Conservation (phyloP, 2,113 vertebrate genomes). For the Oenanthe melanoleuca region DNA sequence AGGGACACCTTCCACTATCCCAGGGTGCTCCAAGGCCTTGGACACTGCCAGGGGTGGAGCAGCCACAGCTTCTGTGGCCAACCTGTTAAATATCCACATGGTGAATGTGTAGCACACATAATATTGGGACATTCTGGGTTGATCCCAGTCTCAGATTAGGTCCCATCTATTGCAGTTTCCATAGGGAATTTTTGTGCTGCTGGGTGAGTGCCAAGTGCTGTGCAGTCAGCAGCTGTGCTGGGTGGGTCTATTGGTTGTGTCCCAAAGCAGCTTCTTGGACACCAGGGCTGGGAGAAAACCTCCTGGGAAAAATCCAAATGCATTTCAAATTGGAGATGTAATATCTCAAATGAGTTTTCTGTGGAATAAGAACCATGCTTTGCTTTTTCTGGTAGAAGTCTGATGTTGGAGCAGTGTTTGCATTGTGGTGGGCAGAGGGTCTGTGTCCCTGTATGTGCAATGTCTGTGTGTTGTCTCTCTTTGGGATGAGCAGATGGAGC, state of each 20-base stretch:
- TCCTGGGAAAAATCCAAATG: background rate
- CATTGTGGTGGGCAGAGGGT: background rate
- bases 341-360: background rate
- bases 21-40: background rate
- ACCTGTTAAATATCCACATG: rapidly evolving
- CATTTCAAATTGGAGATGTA: background rate
- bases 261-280: background rate
- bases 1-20: background rate
- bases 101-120: background rate
- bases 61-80: background rate
- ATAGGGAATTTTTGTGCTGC: background rate
- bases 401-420: rapidly evolving
- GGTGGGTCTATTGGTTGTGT: background rate
- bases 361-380: background rate
- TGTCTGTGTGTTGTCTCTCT: background rate
- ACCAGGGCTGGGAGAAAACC: background rate
- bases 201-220: background rate
- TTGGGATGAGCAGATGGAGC: constrained; percentile 27
- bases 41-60: background rate
- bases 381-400: background rate
- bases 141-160: background rate
- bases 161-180: background rate
- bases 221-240: background rate
- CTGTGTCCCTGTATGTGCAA: background rate
- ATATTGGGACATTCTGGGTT: background rate